Percentiles rank a stretch among this genome's conserved stretches.
Conservation (phyloP, 2,797 vertebrate genomes). For the Hippopotamyrus pictus region DNA sequence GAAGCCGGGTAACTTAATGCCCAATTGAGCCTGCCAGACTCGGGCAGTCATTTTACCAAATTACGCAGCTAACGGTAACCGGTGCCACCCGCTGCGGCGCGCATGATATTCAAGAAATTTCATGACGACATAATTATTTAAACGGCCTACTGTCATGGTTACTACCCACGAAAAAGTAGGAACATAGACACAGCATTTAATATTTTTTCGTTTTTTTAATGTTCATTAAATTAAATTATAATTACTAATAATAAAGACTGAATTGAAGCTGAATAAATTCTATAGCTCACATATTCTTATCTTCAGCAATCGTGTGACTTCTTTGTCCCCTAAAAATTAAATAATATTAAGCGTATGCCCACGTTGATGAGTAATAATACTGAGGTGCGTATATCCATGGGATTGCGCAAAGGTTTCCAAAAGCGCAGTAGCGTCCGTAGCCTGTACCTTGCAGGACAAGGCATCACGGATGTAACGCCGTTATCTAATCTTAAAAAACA, state of each 20-base stretch:
- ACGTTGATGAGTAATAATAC: background rate
- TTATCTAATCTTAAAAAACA: background rate
- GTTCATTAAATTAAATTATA: background rate
- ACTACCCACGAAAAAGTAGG: background rate
- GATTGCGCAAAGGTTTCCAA: conserved; percentile 2
- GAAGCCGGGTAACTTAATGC: conserved; percentile 43
- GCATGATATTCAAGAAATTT: background rate
- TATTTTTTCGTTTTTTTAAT: too few relatives aligned
- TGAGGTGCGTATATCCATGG: conserved; percentile 20
- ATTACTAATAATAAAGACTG: background rate
- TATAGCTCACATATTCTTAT: background rate
- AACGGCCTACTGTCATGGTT: background rate
- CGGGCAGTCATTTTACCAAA: background rate
- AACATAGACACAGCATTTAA: background rate
- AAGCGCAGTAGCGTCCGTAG: background rate
- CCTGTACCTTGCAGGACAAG: background rate
- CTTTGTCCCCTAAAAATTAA: background rate
- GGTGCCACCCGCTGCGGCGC: background rate
- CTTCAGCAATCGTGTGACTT: background rate
- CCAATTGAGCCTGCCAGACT: conserved; percentile 1
- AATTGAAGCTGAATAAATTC: background rate
- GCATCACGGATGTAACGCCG: background rate
- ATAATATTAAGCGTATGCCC: background rate
- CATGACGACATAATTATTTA: background rate
- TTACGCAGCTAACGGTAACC: background rate